Evolutionary conservation across 2,797 vertebrate genomes (phyloP).

Genomic region (Rhyacichthys aspro): DNA sequence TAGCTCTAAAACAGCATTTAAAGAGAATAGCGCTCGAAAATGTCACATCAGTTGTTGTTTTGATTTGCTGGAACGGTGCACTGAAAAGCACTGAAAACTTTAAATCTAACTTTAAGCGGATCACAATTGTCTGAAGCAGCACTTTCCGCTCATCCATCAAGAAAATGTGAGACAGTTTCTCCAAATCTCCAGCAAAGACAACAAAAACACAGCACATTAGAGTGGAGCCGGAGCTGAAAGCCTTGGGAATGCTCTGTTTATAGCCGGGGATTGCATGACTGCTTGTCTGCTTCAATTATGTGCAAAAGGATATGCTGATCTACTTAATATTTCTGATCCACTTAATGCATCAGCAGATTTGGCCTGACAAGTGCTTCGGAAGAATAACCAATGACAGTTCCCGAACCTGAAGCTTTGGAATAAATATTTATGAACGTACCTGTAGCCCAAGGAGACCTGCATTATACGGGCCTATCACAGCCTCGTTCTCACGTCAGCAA

Average conservation of each 20-base stretch:
- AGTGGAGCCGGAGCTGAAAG: background rate
- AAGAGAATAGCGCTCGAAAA: too few relatives aligned
- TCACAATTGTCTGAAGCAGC: conserved; percentile 6
- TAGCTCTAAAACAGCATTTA: too few relatives aligned
- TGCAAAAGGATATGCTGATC: conserved; percentile 43
- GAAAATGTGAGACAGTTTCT: background rate
- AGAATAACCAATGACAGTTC: conserved; percentile 38
- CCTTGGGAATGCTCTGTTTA: conserved; percentile 13
- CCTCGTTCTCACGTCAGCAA: conserved; percentile 32
- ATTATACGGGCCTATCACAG: conserved; percentile 34
- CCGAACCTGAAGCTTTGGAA: conserved; percentile 42
- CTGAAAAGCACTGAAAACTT: background rate
- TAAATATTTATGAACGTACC: conserved; percentile 59
- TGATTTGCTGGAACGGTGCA: background rate
- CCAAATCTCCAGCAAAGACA: background rate
- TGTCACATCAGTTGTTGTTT: too few relatives aligned
- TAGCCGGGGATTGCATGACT: conserved; percentile 20
- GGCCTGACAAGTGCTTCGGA: conserved; percentile 48
- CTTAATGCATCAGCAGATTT: conserved; percentile 53
- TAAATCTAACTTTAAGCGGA: background rate
- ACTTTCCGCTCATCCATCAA: background rate
- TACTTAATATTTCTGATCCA: conserved; percentile 31
- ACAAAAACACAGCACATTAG: conserved; percentile 4
- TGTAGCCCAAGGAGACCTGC: conserved; percentile 41
- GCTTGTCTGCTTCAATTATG: conserved; percentile 35